Evolutionary conservation across 2,113 vertebrate species (phyloP), one percentile per base, ranked within the genome.

Genomic region (Hylia prasina): DNA sequence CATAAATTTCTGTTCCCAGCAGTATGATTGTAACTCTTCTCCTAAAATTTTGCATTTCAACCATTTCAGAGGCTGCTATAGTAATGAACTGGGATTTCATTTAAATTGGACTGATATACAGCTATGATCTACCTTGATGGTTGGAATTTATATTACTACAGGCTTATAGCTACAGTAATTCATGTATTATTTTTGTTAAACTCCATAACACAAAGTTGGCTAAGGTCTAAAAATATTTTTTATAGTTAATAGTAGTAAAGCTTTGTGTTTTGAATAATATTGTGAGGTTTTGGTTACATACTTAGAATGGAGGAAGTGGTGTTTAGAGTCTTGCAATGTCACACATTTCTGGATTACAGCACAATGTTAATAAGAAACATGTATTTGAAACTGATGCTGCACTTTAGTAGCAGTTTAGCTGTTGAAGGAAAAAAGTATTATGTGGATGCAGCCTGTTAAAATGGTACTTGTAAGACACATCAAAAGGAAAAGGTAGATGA

Each of bases 31-130:
- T 40, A 68, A 69, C 5, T 63, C 14, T 77, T 96, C 87, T 96
- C 51, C 20, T 88, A 22, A 47, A 86, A 47, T 4, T 85, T 76
- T 80, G 25, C 39, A 68, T 84, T 92, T 92, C 70, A 69, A 69
- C 19, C 51, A 60, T 81, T 96, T 95, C 87, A 93, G 63, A 44
- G 4, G 22, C 58, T 83, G 53, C 35, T 96, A 65, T 61, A 87
- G 40, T 95, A 96, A 94, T 94, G 44, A 96, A 65, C 66, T 47
- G 13, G 0, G 3, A 42, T 90, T 97, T 96, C 87, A 89, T 94
- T 94, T 97, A 90, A 93, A 45, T 95, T 77, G 25, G 12, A 65
- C 25, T 82, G 80, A 86, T 70, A 89, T 2, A 65, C 57, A 94
- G 22, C 19, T 68, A 71, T 71, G 78, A 82, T 80, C 45, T 79